These are phyloP conservation scores for Ciconia boyciana DNA, from an alignment of 2,113 vertebrate species.

Conservation along the genomic window DNA sequence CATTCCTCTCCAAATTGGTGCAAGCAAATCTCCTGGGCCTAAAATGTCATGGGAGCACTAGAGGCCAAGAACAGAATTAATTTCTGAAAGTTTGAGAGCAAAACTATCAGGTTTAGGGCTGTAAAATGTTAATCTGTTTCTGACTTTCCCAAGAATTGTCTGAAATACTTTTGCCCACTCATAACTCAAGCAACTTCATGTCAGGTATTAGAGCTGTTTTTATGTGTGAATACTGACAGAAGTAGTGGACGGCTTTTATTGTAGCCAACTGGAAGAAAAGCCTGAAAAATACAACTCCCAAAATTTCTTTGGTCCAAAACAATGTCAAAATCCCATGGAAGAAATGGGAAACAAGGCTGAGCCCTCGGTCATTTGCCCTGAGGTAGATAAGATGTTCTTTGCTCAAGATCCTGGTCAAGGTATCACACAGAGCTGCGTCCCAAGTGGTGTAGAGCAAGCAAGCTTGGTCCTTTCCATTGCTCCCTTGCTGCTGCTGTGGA, in stretches of 20 bases:
- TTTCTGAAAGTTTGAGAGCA: conserved; percentile 28
- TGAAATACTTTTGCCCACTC: background rate
- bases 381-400: background rate
- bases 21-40: background rate
- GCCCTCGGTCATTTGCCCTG: background rate
- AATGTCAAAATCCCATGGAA: background rate
- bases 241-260: background rate
- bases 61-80: conserved; percentile 36
- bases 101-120: background rate
- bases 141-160: background rate
- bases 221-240: background rate
- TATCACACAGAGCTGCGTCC: background rate
- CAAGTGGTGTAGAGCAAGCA: background rate
- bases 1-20: background rate
- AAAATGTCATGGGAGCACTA: conserved; percentile 16
- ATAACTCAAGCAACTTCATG: background rate
- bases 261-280: background rate
- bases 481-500: background rate
- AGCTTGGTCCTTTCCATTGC: background rate
- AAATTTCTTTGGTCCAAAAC: background rate
- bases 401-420: background rate
- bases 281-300: background rate
- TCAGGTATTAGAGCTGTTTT: background rate
- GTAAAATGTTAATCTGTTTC: conserved; percentile 36
- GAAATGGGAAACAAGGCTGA: background rate